phyloP scores from a whole-genome alignment of 2,888 invertebrate species.

The Metopia argyrocephala region DNA sequence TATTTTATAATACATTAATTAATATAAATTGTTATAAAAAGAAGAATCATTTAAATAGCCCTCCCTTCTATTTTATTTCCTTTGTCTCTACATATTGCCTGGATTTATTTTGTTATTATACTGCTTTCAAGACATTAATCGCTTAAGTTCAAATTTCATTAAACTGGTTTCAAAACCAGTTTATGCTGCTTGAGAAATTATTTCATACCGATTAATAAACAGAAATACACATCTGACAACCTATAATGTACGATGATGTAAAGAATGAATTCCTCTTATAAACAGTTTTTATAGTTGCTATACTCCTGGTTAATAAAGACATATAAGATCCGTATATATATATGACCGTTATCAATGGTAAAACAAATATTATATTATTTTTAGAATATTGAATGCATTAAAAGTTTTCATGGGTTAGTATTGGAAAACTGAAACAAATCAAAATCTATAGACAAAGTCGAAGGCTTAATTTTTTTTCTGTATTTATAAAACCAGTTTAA shows the following conservation, averaged over 20 bases:
- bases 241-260: slow-evolving; percentile 12
- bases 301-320: background rate
- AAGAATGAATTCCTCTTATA: background rate
- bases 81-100: background rate
- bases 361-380: slow-evolving; percentile 18
- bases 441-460: slow-evolving; percentile 62
- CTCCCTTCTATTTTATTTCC: background rate
- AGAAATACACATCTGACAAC: slow-evolving; percentile 47
- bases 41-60: background rate
- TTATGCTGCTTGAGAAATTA: slow-evolving; percentile 35
- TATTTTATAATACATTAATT: too few species aligned
- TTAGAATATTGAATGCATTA: slow-evolving; percentile 6
- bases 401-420: slow-evolving; percentile 23
- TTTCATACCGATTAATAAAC: slow-evolving; percentile 37
- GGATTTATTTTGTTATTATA: slow-evolving; percentile 29
- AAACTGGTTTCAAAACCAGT: slow-evolving; percentile 51
- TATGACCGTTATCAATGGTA: slow-evolving; percentile 70
- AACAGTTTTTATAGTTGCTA: background rate
- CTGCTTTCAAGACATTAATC: slow-evolving; percentile 38
- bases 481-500: slow-evolving; percentile 67
- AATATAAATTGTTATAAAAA: too few species aligned
- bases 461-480: slow-evolving; percentile 60
- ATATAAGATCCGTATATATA: slow-evolving; percentile 16
- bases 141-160: slow-evolving; percentile 56
- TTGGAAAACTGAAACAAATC: slow-evolving; percentile 9